These are phyloP conservation scores for Callipepla squamata DNA, from an alignment of 2,113 vertebrate genomes.

Conservation along the genomic window DNA sequence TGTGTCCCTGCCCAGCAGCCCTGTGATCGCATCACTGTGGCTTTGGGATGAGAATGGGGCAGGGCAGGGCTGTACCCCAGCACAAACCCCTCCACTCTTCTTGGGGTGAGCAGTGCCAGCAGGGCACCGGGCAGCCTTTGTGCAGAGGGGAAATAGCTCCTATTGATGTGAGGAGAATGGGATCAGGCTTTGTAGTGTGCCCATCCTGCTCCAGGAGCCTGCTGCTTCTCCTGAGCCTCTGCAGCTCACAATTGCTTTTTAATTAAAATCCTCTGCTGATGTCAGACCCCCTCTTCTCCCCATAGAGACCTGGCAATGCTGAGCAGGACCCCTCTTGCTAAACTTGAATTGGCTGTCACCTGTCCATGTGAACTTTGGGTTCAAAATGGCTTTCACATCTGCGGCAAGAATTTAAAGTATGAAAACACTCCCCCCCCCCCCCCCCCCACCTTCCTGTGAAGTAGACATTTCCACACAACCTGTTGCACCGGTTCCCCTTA, in stretches of 20 bases:
- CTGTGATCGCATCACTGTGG: not conserved
- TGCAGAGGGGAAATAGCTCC: not conserved
- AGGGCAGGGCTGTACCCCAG: not conserved
- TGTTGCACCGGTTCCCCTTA: conserved; percentile 57
- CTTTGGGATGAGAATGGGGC: not conserved
- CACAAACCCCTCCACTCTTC: conserved; percentile 22
- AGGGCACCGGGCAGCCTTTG: not conserved
- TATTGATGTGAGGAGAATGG: not conserved
- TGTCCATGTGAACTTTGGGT: not conserved
- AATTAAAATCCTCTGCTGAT: conserved; percentile 40
- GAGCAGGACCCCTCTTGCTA: not conserved
- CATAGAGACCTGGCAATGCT: not conserved
- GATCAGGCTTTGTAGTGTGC: not conserved
- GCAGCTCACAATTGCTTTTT: not conserved
- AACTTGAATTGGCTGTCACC: not conserved
- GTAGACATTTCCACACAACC: conserved; percentile 58
- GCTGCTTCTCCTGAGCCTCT: not conserved
- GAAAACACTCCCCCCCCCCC: not conserved
- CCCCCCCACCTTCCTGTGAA: not conserved
- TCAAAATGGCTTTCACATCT: not conserved
- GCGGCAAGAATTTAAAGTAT: conserved; percentile 35
- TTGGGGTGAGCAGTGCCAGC: not conserved
- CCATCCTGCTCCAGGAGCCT: not conserved
- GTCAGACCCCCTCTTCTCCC: not conserved
- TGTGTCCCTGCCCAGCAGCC: not conserved